Evolutionary conservation across 2,888 invertebrate species (phyloP).

Genomic region (Polia nebulosa): DNA sequence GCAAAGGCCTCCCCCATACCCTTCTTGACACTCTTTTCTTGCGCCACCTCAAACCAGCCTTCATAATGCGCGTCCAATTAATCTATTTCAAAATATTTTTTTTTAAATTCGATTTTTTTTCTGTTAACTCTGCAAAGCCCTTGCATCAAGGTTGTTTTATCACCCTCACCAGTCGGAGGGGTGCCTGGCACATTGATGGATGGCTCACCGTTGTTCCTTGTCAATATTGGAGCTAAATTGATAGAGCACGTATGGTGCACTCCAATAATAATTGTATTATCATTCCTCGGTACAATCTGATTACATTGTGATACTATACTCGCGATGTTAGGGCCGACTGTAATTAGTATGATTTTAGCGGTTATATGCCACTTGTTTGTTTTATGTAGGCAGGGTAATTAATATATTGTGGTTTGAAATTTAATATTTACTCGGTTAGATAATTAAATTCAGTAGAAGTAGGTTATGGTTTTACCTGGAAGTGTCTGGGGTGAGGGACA

Average conservation of each 20-base stretch:
- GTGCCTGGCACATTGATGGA: constrained; percentile 82
- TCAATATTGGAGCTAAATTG: constrained; percentile 86
- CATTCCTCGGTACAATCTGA: constrained; percentile 47
- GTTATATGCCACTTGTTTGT: neutral
- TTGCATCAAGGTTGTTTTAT: constrained; percentile 65
- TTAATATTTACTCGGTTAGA: neutral
- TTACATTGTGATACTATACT: constrained; percentile 31
- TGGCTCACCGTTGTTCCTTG: constrained; percentile 76
- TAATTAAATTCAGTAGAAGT: too few relatives aligned
- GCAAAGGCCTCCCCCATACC: too few relatives aligned
- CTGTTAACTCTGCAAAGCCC: constrained; percentile 47
- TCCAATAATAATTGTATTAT: constrained; percentile 58
- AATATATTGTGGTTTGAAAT: constrained; percentile 4
- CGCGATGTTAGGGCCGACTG: constrained; percentile 35
- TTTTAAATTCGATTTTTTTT: constrained; percentile 31
- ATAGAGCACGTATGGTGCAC: constrained; percentile 80
- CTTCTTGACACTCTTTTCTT: too few relatives aligned
- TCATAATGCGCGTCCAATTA: too few relatives aligned
- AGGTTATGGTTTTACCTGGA: neutral
- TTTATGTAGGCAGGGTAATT: constrained; percentile 7
- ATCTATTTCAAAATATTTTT: too few relatives aligned
- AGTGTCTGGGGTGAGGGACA: too few relatives aligned
- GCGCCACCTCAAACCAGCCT: too few relatives aligned
- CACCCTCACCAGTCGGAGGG: constrained; percentile 63
- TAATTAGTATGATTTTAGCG: constrained; percentile 22